phyloP scores from a whole-genome alignment of 23 tunicate genomes.

The Trididemnum clinides region DNA sequence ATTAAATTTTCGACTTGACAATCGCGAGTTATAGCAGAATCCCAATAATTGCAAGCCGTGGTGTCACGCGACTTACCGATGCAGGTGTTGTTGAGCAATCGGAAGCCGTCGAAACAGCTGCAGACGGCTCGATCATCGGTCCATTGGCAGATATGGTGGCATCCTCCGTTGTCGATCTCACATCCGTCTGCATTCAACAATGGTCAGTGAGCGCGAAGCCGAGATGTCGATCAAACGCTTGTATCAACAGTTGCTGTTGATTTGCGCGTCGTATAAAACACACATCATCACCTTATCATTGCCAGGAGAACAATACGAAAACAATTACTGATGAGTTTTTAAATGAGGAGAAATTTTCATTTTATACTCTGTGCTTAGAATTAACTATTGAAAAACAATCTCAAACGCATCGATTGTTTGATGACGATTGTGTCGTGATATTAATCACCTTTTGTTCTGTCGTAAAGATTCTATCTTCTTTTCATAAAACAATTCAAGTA shows the following conservation, averaged over 20 bases:
- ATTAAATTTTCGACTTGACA: background rate
- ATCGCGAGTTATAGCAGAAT: background rate
- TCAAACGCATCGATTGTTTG: too few species aligned
- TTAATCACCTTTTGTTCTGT: too few species aligned
- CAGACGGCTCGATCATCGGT: background rate
- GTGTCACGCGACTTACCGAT: background rate
- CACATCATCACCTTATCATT: background rate
- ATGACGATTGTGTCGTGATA: too few species aligned
- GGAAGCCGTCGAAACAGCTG: constrained; percentile 15
- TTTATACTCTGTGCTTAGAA: too few species aligned
- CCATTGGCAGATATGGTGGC: constrained; percentile 45
- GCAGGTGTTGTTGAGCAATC: constrained; percentile 19
- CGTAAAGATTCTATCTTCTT: background rate
- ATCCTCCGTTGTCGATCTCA: constrained; percentile 42
- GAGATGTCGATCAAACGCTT: background rate
- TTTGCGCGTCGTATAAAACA: background rate
- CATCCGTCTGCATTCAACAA: constrained; percentile 26
- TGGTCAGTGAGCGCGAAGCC: background rate
- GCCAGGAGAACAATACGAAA: too few species aligned
- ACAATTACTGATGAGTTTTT: too few species aligned
- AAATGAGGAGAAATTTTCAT: too few species aligned
- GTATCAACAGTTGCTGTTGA: background rate
- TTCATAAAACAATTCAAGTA: too few species aligned
- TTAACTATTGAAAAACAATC: too few species aligned
- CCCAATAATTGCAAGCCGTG: background rate